A percentile compares a stretch with the other conserved stretches of the same genome.
Evolutionary conservation across 2,113 vertebrate species (phyloP).

Genomic region (Stigmatopora nigra): DNA sequence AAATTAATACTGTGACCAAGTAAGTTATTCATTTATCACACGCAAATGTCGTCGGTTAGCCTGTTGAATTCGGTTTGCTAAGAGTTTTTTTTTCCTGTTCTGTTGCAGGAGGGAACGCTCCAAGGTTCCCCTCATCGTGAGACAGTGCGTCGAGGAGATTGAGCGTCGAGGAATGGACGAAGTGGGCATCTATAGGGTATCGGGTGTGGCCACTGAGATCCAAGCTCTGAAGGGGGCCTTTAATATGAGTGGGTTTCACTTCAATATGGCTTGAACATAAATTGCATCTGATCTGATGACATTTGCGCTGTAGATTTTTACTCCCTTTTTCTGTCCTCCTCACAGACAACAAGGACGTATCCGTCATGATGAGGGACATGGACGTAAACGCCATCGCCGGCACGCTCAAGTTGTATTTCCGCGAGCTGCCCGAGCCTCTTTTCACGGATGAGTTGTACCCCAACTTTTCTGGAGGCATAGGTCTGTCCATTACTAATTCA

Average conservation of each 20-base stretch:
- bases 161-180: conserved; percentile 96
- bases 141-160: conserved; percentile 95
- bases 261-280: neutral
- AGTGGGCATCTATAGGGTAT: conserved; percentile 96
- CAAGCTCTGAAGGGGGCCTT: conserved; percentile 91
- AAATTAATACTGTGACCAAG: conserved; percentile 92
- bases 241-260: conserved; percentile 83
- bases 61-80: too few species aligned
- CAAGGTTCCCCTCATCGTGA: conserved; percentile 94
- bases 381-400: conserved; percentile 96
- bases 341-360: conserved; percentile 93
- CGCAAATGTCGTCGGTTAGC: too few species aligned
- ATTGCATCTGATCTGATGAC: neutral
- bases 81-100: neutral
- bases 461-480: conserved; percentile 91
- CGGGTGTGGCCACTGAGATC: conserved; percentile 94
- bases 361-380: conserved; percentile 96
- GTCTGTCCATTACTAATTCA: conserved; percentile 59
- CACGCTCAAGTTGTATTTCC: conserved; percentile 93
- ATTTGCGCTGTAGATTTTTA: too few species aligned
- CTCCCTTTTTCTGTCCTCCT: neutral
- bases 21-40: conserved; percentile 60
- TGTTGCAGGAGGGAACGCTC: conserved; percentile 83
- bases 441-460: conserved; percentile 94
- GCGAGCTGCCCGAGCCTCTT: conserved; percentile 91